Base-by-base conservation (phyloP, 2,888 invertebrate species). In the Eumerus sabulonum region DNA sequence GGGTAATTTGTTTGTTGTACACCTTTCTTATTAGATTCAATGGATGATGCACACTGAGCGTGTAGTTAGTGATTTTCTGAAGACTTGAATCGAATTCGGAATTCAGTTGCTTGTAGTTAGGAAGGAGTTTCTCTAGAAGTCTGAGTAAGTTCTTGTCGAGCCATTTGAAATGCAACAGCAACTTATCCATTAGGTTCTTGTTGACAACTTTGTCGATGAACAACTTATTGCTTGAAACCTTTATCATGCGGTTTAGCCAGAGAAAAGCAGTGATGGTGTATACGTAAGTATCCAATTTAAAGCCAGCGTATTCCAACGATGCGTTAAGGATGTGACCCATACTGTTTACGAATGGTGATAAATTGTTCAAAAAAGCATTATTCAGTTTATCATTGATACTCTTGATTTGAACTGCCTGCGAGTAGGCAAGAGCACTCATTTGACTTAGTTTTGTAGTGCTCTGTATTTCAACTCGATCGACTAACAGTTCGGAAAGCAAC, bases 131-230 rank as follows among this genome's bases (percentile, higher is more conserved):
- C 1, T 77, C 51, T 0, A 85, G n/a, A 0, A 77, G 72, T 13
- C 71, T 85, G 1, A 93, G 84, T 18, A 92, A 87, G 87, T 92
- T 90, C 85, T 95, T 95, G 14, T 91, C 88, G 40, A 95, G 86
- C 95, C 95, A 95, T 86, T 92, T 93, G 83, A 92, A 93, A 85
- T 95, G 94, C 11, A 94, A 90, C 82, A 92, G 90, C 0, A 95
- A 84, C 57, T 92, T 89, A n/a, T 92, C 91, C 45, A 92, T 87
- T 1, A 92, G 88, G 73, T 92, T 91, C 56, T 91, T 89, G 76
- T 90, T 89, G 45, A 91, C 82, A 81, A 89, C 85, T 82, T 86
- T 87, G 17, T 84, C 76, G 7, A 83, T 70, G 12, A 87, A 85
- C 0, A 89, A 62, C 12, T 85, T 85, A 7, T 83, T 76, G 64